Base-by-base conservation (phyloP, 2,888 invertebrate species). In the Brenthis daphne region DNA sequence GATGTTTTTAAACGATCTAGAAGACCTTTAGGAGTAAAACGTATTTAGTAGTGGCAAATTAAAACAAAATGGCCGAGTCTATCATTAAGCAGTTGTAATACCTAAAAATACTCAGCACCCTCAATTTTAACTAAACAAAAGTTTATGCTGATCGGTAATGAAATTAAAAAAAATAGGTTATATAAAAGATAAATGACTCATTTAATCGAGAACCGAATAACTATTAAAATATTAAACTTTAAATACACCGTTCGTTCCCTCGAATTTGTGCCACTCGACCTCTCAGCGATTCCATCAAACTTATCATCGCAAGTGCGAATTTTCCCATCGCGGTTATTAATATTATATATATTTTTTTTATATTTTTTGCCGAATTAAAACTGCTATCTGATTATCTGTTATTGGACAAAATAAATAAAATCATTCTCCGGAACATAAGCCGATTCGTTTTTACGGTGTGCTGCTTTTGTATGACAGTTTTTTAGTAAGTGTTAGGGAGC, bases 301-400 rank as follows among this genome's bases (percentile, higher is more conserved):
- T 68, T 67, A 65, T 55, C 60, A 53, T 37, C 61, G 80, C 91
- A 90, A 88, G 86, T 92, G 91, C 81, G 75, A 72, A 70, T 56
- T 76, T 85, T 91, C 91, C 86, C 91, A 90, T 77, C 80, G 57
- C 67, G 57, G 79, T 77, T 77, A 77, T 74, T 71, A 71, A 68
- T 68, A 65, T 11, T 84, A 84, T 83, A 83, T 71, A 29, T 29
- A 20, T 20, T 20, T 16, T 51, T 51, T n/a, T 53, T 53, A 53
- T 53, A 16, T 16, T 53, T 53, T 51, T n/a, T 51, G 16, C 13
- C 71, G 82, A 83, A 88, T 91, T 90, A 92, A 91, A 87, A 89
- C 85, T 85, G 84, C 88, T 86, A 92, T 90, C 90, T 91, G 92
- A 90, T 93, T 91, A 92, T 90, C 84, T 88, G 86, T 81, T 83